A percentile compares a stretch with the other conserved stretches of the same genome.
Conservation (phyloP, 1,140 invertebrate species). For the Lycorma delicatula region DNA sequence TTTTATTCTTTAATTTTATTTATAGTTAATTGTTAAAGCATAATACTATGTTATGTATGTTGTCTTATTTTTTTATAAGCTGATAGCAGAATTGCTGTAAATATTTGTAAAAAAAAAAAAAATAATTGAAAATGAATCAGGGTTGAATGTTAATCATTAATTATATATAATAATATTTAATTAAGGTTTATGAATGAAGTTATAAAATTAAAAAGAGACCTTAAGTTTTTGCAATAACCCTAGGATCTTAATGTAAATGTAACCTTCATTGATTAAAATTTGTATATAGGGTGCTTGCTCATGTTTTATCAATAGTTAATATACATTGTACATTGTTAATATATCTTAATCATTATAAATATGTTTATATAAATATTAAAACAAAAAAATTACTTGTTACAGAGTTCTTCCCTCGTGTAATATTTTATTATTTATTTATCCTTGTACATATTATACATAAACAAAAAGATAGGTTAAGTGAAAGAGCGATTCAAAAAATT, state of each 20-base stretch:
- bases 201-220: constrained; percentile 1
- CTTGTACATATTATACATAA: not conserved
- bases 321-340: constrained; percentile 2
- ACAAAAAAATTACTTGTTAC: constrained; percentile 6
- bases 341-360: not conserved
- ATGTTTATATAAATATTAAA: not conserved
- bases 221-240: not conserved
- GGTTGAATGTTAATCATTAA: too few relatives aligned
- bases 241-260: not conserved
- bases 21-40: too few relatives aligned
- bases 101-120: too few relatives aligned
- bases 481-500: constrained; percentile 6
- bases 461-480: not conserved
- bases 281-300: not conserved
- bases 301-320: constrained; percentile 4
- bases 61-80: too few relatives aligned
- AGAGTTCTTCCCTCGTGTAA: constrained; percentile 11
- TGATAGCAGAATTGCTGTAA: too few relatives aligned
- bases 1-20: too few relatives aligned
- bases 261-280: not conserved
- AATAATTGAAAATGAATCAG: too few relatives aligned
- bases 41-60: too few relatives aligned
- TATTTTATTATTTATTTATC: constrained; percentile 7
- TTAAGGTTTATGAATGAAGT: too few relatives aligned
- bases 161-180: too few relatives aligned